Evolutionary conservation across 2,888 invertebrate species (phyloP).

Genomic region (Enchytraeus crypticus): DNA sequence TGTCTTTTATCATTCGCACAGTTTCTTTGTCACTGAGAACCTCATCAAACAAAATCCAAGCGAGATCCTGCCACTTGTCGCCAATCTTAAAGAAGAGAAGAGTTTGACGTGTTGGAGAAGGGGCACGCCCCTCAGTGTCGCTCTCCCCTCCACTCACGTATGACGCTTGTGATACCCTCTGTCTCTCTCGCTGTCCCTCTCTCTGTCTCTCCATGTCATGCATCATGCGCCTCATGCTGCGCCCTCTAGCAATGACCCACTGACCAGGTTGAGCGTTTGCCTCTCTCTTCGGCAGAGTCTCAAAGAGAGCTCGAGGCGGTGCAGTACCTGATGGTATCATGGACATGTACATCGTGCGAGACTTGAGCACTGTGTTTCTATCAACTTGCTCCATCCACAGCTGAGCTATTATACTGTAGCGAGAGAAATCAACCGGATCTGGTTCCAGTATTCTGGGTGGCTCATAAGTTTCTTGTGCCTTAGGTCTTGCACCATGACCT

Average conservation of each 20-base stretch:
- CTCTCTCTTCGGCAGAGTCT: neutral
- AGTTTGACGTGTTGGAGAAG: constrained; percentile 13
- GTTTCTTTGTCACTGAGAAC: constrained; percentile 25
- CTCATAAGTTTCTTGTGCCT: neutral
- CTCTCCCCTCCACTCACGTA: constrained; percentile 1
- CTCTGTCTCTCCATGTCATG: neutral
- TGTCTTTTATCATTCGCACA: constrained; percentile 25
- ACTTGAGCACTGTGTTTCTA: constrained; percentile 25
- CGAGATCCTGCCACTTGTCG: constrained; percentile 28
- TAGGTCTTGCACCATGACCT: no score
- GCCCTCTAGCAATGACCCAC: constrained; percentile 29
- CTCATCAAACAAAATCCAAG: constrained; percentile 28
- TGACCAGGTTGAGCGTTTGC: constrained; percentile 22
- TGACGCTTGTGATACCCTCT: neutral
- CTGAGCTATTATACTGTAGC: constrained; percentile 26
- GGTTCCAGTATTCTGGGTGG: constrained; percentile 21
- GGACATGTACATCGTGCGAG: constrained; percentile 26
- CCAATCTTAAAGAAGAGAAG: constrained; percentile 29
- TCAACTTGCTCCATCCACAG: constrained; percentile 32
- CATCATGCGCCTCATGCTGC: constrained; percentile 12
- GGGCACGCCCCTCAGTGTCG: neutral
- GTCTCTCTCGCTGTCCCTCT: neutral
- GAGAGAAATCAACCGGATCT: constrained; percentile 26
- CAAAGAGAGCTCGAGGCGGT: constrained; percentile 9
- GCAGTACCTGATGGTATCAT: constrained; percentile 18